Base-by-base conservation (phyloP, 1,140 invertebrate species). In the Aphelenchoides besseyi region DNA sequence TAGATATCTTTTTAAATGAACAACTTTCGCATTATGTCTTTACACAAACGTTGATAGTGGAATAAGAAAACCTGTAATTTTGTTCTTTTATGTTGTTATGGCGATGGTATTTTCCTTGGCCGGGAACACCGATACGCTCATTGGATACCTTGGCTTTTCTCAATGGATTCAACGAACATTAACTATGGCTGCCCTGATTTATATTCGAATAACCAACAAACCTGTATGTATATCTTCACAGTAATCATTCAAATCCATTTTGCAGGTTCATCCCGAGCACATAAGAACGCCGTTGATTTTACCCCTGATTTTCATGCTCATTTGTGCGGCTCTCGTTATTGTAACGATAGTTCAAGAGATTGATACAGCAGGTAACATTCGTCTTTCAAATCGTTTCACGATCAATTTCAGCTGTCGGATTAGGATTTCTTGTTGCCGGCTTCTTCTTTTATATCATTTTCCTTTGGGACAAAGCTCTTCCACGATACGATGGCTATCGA, bases 131-230 rank as follows among this genome's bases (percentile, higher is more conserved):
- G 74, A 75, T 32, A 37, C 48, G 12, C 53, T 77, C 33, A 73
- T 77, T 36, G 54, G 68, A 28, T 79, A 79, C 36, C 41, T 79
- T 12, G 74, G 62, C 26, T 77, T 77, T 32, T 37, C 71, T 36
- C 73, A 79, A 53, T 78, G 73, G 77, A 54, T 53, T 26, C 76
- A 78, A 61, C 54, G 76, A 53, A 54, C 36, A 9, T 52, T 75
- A 30, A 78, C 76, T 48, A 80, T 79, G 74, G 2, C 70, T 1
- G 79, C 74, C 2, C 54, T 79, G n/a, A 33, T 79, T 18, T 81
- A 67, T 29, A 79, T 79, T 55, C 71, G 79, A 41, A 73, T 57
- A 32, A 48, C 29, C n/a, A 12, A 76, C 2, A 62, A 57, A 23
- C 73, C 62, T n/a, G n/a, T n/a, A n/a, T n/a, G n/a, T n/a, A n/a